Base-by-base conservation (phyloP, 1,140 invertebrate species). In the Nephila pilipes region DNA sequence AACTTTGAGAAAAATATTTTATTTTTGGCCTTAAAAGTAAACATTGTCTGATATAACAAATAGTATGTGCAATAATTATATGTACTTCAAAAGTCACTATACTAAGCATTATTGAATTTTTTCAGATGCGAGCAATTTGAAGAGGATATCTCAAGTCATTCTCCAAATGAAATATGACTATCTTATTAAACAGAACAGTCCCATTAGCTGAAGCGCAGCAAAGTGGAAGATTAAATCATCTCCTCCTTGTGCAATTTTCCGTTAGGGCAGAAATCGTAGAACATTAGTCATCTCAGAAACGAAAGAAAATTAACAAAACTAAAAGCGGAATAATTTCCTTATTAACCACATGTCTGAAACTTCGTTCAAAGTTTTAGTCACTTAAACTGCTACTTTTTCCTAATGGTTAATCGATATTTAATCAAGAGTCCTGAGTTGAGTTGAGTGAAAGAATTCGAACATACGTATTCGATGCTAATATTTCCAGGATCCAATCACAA, bases 381-480 rank as follows among this genome's bases (percentile, higher is more conserved):
- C 87, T 88, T 88, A 88, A 75, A 88, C 60, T 88, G 87, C 87
- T 65, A 75, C 87, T 88, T 88, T 57, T 88, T 69, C 87, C n/a
- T 88, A 65, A 88, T 88, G 87, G 87, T 69, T 88, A 88, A 88
- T 88, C 87, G 87, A 88, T 88, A 88, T 88, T 88, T 88, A 88
- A 88, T 88, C 87, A 88, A 88, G 87, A 20, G 36, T 12, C 4
- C 12, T 14, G 16, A n/a, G 46, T 46, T 25, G 46, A 85, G 20
- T 57, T 22, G 25, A 85, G 57, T 32, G 57, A 85, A 85, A 65
- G 60, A 87, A 88, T 88, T 75, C 87, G n/a, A 54, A 88, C 87
- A 88, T 88, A 46, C 54, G 57, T 16, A 65, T 69, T 55, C 87
- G 36, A 88, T 88, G 87, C 87, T 88, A 88, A 88, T 88, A 88